A percentile compares a stretch with the other conserved stretches of the same genome.
Evolutionary conservation across 2,113 vertebrate genomes (phyloP).

Genomic region (Excalfactoria chinensis): DNA sequence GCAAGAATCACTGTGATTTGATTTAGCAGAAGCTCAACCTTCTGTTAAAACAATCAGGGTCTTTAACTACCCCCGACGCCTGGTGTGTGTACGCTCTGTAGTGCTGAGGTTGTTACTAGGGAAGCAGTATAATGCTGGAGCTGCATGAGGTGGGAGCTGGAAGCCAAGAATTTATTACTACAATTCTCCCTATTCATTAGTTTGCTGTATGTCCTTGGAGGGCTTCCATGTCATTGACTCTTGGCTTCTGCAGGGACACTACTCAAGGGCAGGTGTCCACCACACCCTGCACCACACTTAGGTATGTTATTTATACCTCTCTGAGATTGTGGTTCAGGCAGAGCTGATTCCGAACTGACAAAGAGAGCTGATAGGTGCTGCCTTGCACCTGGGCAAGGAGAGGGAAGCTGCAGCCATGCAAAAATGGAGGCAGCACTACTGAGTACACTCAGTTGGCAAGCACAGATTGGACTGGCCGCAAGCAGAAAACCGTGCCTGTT

Average conservation of each 20-base stretch:
- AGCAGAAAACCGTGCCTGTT: neutral
- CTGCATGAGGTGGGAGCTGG: neutral
- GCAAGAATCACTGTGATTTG: neutral
- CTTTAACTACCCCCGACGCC: neutral
- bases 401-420: rapidly evolving
- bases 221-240: neutral
- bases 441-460: neutral
- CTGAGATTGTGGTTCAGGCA: neutral
- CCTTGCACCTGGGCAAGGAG: neutral
- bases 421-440: neutral
- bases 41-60: slow-evolving; percentile 50
- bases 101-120: slow-evolving; percentile 38
- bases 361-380: neutral
- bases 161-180: slow-evolving; percentile 34
- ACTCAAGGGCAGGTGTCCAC: neutral
- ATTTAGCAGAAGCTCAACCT: slow-evolving; percentile 38
- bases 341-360: neutral
- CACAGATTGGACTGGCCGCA: neutral
- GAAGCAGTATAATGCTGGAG: slow-evolving; percentile 17
- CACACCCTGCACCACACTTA: rapidly evolving
- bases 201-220: neutral
- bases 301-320: neutral
- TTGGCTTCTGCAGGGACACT: neutral
- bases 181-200: neutral
- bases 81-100: neutral